Base-by-base conservation (phyloP, 53 echinoderm and acorn worm genomes). In the Luidia sarsii region DNA sequence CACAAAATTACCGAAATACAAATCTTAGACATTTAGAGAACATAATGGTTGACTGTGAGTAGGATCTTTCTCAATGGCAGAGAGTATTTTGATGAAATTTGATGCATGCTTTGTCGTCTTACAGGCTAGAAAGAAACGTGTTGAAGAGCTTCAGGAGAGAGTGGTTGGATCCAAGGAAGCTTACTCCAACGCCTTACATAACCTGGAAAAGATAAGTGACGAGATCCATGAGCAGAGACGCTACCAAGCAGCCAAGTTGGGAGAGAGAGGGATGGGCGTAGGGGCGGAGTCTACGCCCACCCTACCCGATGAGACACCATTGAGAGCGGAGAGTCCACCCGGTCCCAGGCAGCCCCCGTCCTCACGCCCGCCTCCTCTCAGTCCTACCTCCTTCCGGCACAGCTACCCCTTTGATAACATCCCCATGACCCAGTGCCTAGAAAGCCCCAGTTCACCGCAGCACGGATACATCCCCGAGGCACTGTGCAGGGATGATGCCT, bases 191-290 rank as follows among this genome's bases (percentile, higher is more conserved):
- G 97, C 97, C 14, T 81, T 97, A 30, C 79, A 82, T 19, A 97
- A 93, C 55, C 85, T 97, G 41, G 97, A 97, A 57, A 77, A 90
- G 68, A 97, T 97, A 50, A 97, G 97, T 35, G 88, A 90, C 22
- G 79, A 90, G 41, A 97, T 97, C 28, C 97, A 97, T 50, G 83
- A 83, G 64, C 86, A 93, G 36, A 82, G 97, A 33, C 88, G 86
- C 7, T 68, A 79, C 3, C 83, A 83, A 14, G 70, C 83, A 2
- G 55, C 69, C 21, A 89, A 90, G 50, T 69, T 91, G 1, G 97
- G 93, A 24, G 81, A 88, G 71, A 69, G 97, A 27, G 93, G 87
- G 27, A 84, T 65, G 4, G 97, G 97, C 1, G 93, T 93, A 14
- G 93, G 97, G 18, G 95, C 95, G 3, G 95, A 95, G 48, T 81